Evolutionary conservation across 2,888 invertebrate genomes (phyloP), one percentile per base, ranked within the genome.

Genomic region (Eurytoma californica): DNA sequence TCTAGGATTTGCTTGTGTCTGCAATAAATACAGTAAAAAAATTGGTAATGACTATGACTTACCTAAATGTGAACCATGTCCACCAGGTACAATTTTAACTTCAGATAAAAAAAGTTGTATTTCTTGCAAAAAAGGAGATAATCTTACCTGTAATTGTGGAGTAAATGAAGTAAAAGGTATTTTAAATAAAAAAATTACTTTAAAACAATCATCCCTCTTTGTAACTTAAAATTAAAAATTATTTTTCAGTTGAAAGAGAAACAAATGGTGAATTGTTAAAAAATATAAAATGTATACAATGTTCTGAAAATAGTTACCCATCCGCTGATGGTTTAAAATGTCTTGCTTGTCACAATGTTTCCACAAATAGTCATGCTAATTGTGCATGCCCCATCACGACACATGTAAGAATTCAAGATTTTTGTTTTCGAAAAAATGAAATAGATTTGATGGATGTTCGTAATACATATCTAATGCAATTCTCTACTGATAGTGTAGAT

Each of bases 1-100:
- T 79, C 58, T 16, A 93, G 93, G 89, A 80, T 86, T 91, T 75
- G 84, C 86, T 18, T 93, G 93, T 82, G 84, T 87, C 72, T 93
- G 93, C 82, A 88, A 91, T 72, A 83, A 85, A 65, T 84, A 85
- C 63, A 91, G 90, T 80, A 89, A 84, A 83, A 86, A 84, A 69
- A 77, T 86, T 61, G 85, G 83, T 53, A 83, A 84, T 58, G 83
- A 86, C 78, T 82, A 85, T 77, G 84, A 84, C 63, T 69, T 81
- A 74, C 87, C 87, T 24, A 74, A 86, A 63, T 91, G 91, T 81
- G 84, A 84, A 73, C 74, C 53, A 24, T 91, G 91, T 82, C 85
- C 82, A 69, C 78, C 80, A 39, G 85, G 88, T 74, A 85, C 87
- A 80, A 83, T 88, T 14, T 86, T 89, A 20, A 90, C 90, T 58